Evolutionary conservation across 2,113 vertebrate genomes (phyloP).

Genomic region (Cavia aperea): DNA sequence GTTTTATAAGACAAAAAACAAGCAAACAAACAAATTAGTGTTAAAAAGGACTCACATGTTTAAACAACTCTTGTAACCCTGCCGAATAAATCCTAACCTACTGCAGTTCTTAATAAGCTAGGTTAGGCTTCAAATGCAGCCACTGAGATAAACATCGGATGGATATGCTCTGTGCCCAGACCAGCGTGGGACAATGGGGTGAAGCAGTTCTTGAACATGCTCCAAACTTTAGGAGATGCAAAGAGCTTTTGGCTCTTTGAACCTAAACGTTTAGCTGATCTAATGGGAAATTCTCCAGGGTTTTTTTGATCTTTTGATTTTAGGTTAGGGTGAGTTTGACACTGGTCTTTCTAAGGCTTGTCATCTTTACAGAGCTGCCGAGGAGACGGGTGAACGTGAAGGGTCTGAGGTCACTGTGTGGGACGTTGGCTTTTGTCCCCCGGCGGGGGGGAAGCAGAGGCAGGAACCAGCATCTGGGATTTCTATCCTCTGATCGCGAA

Average conservation of each 20-base stretch:
- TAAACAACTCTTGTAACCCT: slow-evolving; percentile 31
- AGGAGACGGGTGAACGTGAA: neutral
- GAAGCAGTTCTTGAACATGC: slow-evolving; percentile 46
- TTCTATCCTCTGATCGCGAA: fast-evolving
- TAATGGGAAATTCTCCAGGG: neutral
- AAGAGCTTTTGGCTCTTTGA: slow-evolving; percentile 7
- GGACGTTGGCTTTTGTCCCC: neutral
- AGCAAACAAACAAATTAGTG: slow-evolving; percentile 47
- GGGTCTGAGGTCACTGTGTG: neutral
- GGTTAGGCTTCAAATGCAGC: slow-evolving; percentile 55
- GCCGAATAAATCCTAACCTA: slow-evolving; percentile 43
- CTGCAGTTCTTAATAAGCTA: slow-evolving; percentile 51
- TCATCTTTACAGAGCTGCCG: neutral
- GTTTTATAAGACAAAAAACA: slow-evolving; percentile 43
- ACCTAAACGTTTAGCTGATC: slow-evolving; percentile 20
- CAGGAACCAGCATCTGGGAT: fast-evolving
- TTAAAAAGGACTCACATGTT: slow-evolving; percentile 55
- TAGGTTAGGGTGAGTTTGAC: neutral
- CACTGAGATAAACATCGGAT: slow-evolving; percentile 20
- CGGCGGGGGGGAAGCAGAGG: neutral
- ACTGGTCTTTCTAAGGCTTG: neutral
- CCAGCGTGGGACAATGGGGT: neutral
- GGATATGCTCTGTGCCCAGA: neutral
- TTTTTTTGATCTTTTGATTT: slow-evolving; percentile 19
- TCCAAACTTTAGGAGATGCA: slow-evolving; percentile 6